phyloP scores from a whole-genome alignment of 2,113 vertebrate species.

The Chascanopsetta lugubris region DNA sequence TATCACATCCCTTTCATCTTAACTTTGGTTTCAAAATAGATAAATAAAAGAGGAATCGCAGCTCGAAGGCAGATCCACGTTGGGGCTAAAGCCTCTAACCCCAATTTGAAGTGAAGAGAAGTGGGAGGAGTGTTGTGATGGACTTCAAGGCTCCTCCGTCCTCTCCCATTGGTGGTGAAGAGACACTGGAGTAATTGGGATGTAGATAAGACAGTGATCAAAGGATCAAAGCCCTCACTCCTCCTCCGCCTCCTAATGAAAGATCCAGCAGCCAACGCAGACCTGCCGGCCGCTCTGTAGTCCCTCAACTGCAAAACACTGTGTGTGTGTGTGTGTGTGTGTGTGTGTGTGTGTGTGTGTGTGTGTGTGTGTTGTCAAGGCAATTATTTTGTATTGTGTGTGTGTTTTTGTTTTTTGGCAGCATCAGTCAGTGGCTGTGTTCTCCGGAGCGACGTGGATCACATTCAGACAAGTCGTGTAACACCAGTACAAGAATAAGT shows the following conservation, averaged over 20 bases:
- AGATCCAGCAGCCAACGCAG: neutral
- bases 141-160: constrained; percentile 53
- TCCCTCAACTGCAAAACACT: neutral
- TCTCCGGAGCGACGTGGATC: constrained; percentile 43
- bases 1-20: constrained; percentile 23
- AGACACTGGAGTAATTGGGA: constrained; percentile 3
- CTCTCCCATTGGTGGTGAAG: constrained; percentile 38
- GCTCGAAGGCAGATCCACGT: constrained; percentile 24
- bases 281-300: neutral
- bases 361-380: constrained; percentile 65
- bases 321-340: neutral
- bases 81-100: constrained; percentile 30
- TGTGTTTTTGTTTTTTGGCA: constrained; percentile 37
- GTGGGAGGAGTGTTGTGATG: neutral
- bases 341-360: constrained; percentile 3
- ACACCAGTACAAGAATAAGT: too few species aligned
- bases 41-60: constrained; percentile 12
- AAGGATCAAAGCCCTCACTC: constrained; percentile 57
- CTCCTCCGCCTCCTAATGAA: constrained; percentile 68
- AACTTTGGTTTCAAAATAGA: too few species aligned
- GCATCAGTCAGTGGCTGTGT: constrained; percentile 55
- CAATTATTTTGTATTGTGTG: constrained; percentile 63
- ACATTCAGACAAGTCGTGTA: constrained; percentile 57
- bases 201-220: constrained; percentile 56
- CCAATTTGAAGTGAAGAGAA: constrained; percentile 45